A percentile compares a stretch with the other conserved stretches of the same genome.
phyloP scores from a whole-genome alignment of 2,113 vertebrate genomes.

The Diadophis punctatus region DNA sequence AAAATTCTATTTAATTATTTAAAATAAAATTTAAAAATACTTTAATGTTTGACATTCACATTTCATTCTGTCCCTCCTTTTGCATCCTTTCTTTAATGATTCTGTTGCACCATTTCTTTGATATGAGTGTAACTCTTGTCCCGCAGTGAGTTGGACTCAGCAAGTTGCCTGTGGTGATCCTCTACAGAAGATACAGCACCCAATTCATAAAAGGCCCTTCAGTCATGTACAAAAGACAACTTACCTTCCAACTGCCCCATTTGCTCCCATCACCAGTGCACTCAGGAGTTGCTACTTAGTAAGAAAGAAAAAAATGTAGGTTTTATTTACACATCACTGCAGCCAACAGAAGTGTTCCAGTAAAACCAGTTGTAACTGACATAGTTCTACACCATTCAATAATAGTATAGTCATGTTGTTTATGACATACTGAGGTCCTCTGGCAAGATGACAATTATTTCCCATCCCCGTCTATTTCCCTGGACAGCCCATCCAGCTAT shows the following conservation, averaged over 20 bases:
- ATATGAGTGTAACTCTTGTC: too few relatives aligned
- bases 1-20: too few relatives aligned
- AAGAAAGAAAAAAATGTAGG: conserved; percentile 22
- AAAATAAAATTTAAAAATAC: too few relatives aligned
- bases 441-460: not conserved
- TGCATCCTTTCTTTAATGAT: too few relatives aligned
- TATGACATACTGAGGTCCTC: not conserved
- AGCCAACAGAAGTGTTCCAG: conserved; percentile 6
- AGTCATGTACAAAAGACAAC: not conserved
- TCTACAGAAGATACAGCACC: not conserved
- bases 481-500: not conserved
- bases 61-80: too few relatives aligned
- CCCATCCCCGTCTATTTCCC: not conserved
- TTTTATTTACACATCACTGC: not conserved
- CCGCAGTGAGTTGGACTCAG: too few relatives aligned
- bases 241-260: conserved; percentile 92
- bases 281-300: conserved; percentile 82
- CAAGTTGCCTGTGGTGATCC: too few relatives aligned
- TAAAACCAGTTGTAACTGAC: not conserved
- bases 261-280: conserved; percentile 80
- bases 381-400: not conserved
- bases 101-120: too few relatives aligned
- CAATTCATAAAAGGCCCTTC: not conserved
- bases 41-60: too few relatives aligned
- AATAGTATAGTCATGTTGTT: not conserved